phyloP scores from a whole-genome alignment of 1,140 invertebrate genomes.

The Lysiphlebus fabarum region DNA sequence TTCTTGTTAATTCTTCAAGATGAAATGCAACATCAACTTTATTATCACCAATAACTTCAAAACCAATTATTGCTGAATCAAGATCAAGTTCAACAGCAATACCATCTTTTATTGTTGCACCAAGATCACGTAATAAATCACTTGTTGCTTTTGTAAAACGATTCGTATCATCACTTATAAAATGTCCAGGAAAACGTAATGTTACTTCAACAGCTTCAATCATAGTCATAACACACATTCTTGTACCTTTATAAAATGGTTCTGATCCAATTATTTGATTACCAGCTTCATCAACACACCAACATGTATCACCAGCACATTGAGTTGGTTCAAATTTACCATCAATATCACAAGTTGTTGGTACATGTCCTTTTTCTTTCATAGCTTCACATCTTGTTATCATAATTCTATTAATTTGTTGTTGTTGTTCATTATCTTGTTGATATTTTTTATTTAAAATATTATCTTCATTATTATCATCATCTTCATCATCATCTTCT shows the following conservation, averaged over 20 bases:
- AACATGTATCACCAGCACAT: slow-evolving; percentile 71
- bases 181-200: slow-evolving; percentile 61
- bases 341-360: slow-evolving; percentile 62
- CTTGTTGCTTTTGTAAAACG: slow-evolving; percentile 57
- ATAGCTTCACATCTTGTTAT: slow-evolving; percentile 65
- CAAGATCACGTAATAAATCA: slow-evolving; percentile 54
- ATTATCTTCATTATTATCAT: no score
- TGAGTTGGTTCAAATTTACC: slow-evolving; percentile 73
- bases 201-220: slow-evolving; percentile 63
- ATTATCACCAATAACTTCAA: slow-evolving; percentile 62
- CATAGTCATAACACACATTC: slow-evolving; percentile 59
- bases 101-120: slow-evolving; percentile 57
- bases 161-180: slow-evolving; percentile 52
- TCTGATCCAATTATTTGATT: slow-evolving; percentile 67
- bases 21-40: slow-evolving; percentile 66
- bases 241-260: slow-evolving; percentile 63
- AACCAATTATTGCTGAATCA: slow-evolving; percentile 59
- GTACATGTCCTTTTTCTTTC: slow-evolving; percentile 55
- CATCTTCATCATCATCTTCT: no score
- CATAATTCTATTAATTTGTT: slow-evolving; percentile 52
- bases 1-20: slow-evolving; percentile 62
- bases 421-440: slow-evolving; percentile 51
- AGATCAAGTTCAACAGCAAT: slow-evolving; percentile 57
- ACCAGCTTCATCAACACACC: slow-evolving; percentile 84
- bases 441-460: slow-evolving; percentile 34